Conservation (phyloP, 2,888 invertebrate species). For the Epinotia demarniana region DNA sequence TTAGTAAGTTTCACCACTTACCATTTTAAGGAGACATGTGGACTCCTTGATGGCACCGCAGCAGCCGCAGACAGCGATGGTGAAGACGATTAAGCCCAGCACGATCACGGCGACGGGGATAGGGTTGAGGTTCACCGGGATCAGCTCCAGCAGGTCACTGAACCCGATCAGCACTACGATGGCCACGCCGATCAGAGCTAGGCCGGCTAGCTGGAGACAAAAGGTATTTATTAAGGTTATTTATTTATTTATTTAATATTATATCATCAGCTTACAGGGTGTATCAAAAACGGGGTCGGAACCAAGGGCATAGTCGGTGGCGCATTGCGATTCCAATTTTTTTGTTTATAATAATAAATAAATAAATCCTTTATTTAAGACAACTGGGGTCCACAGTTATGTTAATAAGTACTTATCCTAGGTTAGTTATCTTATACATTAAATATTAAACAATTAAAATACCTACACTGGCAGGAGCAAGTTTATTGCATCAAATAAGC, state of each 20-base stretch:
- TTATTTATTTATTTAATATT: not conserved
- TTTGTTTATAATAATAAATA: too few species aligned
- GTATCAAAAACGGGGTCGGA: too few species aligned
- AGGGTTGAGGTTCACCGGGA: constrained; percentile 53
- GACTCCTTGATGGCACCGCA: constrained; percentile 93
- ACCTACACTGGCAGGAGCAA: too few species aligned
- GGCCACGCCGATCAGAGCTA: constrained; percentile 59
- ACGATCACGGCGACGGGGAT: constrained; percentile 64
- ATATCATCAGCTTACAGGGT: too few species aligned
- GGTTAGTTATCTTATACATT: too few species aligned
- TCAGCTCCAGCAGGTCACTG: constrained; percentile 51
- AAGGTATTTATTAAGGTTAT: not conserved
- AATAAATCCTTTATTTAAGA: too few species aligned
- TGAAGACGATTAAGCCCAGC: constrained; percentile 86
- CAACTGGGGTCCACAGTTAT: too few species aligned
- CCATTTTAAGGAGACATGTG: constrained; percentile 90
- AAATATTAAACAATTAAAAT: too few species aligned
- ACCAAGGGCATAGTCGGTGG: too few species aligned
- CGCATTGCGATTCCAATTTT: too few species aligned
- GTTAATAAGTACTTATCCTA: too few species aligned
- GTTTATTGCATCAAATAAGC: too few species aligned
- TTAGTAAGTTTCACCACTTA: constrained; percentile 79
- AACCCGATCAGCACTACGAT: constrained; percentile 54
- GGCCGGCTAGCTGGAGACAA: constrained; percentile 59
- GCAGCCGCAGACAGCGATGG: constrained; percentile 93